Base-by-base conservation (phyloP, 2,113 vertebrate species). In the Mesocricetus auratus region DNA sequence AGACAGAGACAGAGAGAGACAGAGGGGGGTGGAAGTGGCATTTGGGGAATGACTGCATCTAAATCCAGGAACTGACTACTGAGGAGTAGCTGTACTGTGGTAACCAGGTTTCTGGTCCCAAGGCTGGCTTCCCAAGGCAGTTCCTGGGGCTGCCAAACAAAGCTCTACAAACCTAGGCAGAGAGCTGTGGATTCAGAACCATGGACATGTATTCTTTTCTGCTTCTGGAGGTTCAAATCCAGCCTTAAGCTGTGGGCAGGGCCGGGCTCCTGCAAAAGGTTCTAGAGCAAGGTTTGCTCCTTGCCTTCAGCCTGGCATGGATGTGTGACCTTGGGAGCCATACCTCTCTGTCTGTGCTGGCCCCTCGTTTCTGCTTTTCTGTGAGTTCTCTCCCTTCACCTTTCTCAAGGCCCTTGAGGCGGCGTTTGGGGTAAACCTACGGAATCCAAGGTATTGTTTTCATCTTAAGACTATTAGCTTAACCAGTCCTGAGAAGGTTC, bases 351-450 rank as follows among this genome's bases (percentile, higher is more conserved):
- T 19, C 60, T 47, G 24, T 22, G 24, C 39, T 31, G 39, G 22
- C 36, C 24, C 17, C 19, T 39, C 0, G 4, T 1, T 0, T 0
- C n/a, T 62, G 53, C 47, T 29, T 73, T 29, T 66, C 64, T 66
- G 22, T 1, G 11, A 21, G 11, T 47, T 39, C 1, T 8, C 0
- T 7, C n/a, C 62, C 13, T 71, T 78, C 8, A 42, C 47, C 42
- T 22, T 50, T 56, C 45, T 13, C 5, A 53, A 83, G 50, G 71
- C 8, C 7, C 11, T 1, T 62, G 69, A 33, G 74, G 62, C 3
- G 1, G 53, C 5, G 2, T 5, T 39, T n/a, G 60, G 42, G 53
- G 36, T 3, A 19, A 0, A 3, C 15, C 24, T 3, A 9, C 7
- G 42, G 24, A 24, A 22, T 5, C 29, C 47, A 62, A 47, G 22